phyloP scores from a whole-genome alignment of 1,140 invertebrate genomes.

The Rhizoglyphus robini region DNA sequence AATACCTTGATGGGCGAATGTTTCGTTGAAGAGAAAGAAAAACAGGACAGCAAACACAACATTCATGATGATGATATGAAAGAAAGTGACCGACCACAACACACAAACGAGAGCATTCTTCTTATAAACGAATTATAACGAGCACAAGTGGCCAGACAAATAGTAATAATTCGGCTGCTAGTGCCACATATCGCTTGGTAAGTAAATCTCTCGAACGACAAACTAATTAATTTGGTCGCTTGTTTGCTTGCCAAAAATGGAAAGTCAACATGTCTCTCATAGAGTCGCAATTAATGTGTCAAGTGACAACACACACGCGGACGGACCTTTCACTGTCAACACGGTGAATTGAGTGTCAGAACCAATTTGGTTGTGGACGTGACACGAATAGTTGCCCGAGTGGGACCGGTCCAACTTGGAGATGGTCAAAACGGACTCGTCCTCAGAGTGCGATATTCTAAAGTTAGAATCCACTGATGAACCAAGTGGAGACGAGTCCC shows the following conservation, averaged over 20 bases:
- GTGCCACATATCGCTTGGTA: neutral
- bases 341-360: constrained; percentile 1
- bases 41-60: neutral
- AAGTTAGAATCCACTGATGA: neutral
- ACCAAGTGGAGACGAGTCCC: neutral
- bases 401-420: neutral
- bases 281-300: neutral
- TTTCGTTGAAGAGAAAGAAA: neutral
- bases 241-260: constrained; percentile 5
- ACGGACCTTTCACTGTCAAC: neutral
- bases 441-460: constrained; percentile 23
- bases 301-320: neutral
- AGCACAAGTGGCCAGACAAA: neutral
- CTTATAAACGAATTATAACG: no score
- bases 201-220: neutral
- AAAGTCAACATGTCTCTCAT: neutral
- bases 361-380: constrained; percentile 21
- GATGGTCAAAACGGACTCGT: neutral
- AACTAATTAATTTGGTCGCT: constrained; percentile 6
- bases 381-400: constrained; percentile 25
- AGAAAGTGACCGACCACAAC: no score
- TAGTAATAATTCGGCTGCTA: neutral
- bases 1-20: neutral
- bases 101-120: no score
- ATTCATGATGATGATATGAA: neutral